Percentiles rank a stretch among this genome's conserved stretches.
phyloP scores from a whole-genome alignment of 2,113 vertebrate species.

The Fukomys damarensis region DNA sequence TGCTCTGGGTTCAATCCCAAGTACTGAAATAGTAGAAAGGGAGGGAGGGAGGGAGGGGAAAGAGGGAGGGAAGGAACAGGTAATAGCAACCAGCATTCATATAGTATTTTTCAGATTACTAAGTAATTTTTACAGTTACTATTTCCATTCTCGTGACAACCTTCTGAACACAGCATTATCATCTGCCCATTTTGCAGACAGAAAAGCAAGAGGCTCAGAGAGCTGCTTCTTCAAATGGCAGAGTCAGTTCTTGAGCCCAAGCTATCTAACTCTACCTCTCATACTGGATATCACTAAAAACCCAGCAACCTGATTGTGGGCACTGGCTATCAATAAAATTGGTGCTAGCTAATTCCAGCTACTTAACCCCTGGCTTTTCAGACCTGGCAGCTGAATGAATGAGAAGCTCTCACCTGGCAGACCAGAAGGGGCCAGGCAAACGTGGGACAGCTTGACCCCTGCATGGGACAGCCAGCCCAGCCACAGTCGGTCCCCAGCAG shows the following conservation, averaged over 20 bases:
- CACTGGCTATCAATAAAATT: neutral
- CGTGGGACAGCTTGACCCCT: neutral
- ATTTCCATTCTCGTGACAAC: neutral
- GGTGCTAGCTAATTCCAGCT: neutral
- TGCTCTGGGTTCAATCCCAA: no score
- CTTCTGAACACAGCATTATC: neutral
- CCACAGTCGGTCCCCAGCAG: neutral
- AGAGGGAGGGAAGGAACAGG: neutral
- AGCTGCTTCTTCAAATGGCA: neutral
- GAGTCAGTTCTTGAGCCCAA: neutral
- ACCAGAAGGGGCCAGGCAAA: neutral
- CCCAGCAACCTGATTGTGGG: fast-evolving
- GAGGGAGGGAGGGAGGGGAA: neutral
- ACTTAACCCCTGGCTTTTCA: neutral
- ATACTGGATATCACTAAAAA: neutral
- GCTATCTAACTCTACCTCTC: neutral
- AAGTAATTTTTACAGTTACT: neutral
- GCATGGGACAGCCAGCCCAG: neutral
- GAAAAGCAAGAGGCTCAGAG: neutral
- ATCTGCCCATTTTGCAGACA: neutral
- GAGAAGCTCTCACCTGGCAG: slow-evolving; percentile 45
- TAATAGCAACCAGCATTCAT: neutral
- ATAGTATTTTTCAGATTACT: neutral
- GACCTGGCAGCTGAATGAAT: neutral
- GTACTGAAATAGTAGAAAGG: neutral